Evolutionary conservation across 2,113 vertebrate species (phyloP), one percentile per base, ranked within the genome.

Genomic region (Penelope pileata): DNA sequence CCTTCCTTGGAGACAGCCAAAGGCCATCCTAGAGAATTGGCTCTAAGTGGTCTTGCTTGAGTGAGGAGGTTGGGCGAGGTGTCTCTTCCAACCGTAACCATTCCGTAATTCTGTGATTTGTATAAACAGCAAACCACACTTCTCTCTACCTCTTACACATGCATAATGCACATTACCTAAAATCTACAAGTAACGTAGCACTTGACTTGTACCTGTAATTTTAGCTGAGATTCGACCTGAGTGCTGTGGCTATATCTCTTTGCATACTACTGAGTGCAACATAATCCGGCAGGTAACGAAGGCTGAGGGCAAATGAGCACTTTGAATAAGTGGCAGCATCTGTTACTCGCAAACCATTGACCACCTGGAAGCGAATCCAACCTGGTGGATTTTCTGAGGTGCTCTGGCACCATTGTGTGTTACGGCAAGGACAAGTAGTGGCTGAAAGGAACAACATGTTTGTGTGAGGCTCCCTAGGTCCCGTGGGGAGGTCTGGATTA

Each of bases 161-260:
- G 0, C 3, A 0, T 21, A 23, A 43, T 10, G 10, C 36, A 32
- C 1, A 0, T 59, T 29, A 36, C 26, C 43, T 67, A 24, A 70
- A 75, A 68, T 32, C 38, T 54, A 24, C 81, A 50, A 62, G 69
- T 50, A 63, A 30, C 45, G 32, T 24, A 56, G 26, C 63, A 47
- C 34, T 34, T 70, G 38, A 21, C 47, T 51, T n/a, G 38, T 42
- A 63, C 38, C 68, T 75, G 81, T 82, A 63, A 87, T 83, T 82
- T 56, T 36, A 94, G 64, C 77, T 7, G 4, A 70, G 42, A 21
- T 4, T 78, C 79, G n/a, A 34, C 42, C 56, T 69, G 73, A 40
- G 30, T 78, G 42, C n/a, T 91, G 42, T 54, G 40, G 23, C 42
- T 91, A 30, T 60, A 12, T 63, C 78, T 87, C 66, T 67, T 87